Evolutionary conservation across 2,797 vertebrate genomes (phyloP).

Genomic region (Bradypus variegatus): DNA sequence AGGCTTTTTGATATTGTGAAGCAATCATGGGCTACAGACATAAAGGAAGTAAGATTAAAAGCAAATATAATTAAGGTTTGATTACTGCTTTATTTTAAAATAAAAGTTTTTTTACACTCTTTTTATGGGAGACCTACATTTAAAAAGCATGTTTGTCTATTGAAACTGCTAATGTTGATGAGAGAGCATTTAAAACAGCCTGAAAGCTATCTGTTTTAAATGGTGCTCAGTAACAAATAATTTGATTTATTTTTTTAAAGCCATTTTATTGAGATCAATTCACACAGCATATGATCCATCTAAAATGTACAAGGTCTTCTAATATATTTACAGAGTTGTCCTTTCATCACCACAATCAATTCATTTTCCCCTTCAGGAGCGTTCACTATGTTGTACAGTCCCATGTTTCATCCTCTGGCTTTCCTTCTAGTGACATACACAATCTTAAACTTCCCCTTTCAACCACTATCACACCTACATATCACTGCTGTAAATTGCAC

Average conservation of each 20-base stretch:
- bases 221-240: not conserved
- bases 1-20: not conserved
- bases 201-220: not conserved
- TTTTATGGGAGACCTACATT: not conserved
- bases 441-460: too few relatives aligned
- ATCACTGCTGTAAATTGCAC: too few relatives aligned
- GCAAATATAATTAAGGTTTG: not conserved
- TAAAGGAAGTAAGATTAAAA: not conserved
- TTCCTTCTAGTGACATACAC: too few relatives aligned
- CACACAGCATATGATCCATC: too few relatives aligned
- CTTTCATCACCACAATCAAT: too few relatives aligned
- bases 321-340: too few relatives aligned
- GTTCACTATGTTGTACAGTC: too few relatives aligned
- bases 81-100: not conserved
- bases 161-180: not conserved
- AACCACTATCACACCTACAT: too few relatives aligned
- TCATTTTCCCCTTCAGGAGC: too few relatives aligned
- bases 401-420: too few relatives aligned
- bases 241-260: not conserved
- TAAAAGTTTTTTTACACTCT: not conserved
- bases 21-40: not conserved
- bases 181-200: not conserved
- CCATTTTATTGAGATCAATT: too few relatives aligned
- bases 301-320: too few relatives aligned
- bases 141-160: not conserved